These are phyloP conservation scores for Silurus aristotelis DNA, from an alignment of 2,797 vertebrate genomes.

Conservation along the genomic window DNA sequence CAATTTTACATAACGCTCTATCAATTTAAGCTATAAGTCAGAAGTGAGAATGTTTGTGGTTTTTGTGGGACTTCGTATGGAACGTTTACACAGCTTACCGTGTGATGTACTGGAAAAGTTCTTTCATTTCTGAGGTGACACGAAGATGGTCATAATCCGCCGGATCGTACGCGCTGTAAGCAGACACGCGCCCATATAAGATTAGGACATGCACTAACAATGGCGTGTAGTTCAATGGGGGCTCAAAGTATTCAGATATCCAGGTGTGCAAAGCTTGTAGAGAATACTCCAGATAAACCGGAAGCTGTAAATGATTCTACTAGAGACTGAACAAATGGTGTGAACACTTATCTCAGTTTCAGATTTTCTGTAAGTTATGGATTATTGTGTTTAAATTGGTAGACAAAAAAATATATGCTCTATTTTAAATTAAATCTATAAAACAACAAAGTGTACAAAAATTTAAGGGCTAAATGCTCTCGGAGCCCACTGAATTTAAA, in stretches of 20 bases:
- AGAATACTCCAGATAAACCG: neutral
- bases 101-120: slow-evolving; percentile 92
- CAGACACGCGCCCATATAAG: neutral
- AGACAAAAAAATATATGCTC: neutral
- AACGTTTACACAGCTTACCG: slow-evolving; percentile 70
- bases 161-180: slow-evolving; percentile 78
- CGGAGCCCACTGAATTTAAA: neutral
- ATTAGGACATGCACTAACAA: neutral
- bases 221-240: neutral
- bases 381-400: neutral
- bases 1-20: neutral
- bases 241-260: neutral
- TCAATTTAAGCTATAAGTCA: neutral
- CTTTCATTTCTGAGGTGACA: slow-evolving; percentile 86
- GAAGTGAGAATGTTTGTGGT: neutral
- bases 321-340: neutral
- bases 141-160: slow-evolving; percentile 87
- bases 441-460: neutral
- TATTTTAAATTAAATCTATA: neutral
- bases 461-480: neutral
- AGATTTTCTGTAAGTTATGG: neutral
- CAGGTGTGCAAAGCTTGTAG: neutral
- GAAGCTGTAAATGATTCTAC: neutral
- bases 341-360: neutral
- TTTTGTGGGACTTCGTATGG: neutral